A percentile compares a stretch with the other conserved stretches of the same genome.
Conservation (phyloP, 2,113 vertebrate species). For the Melanocharis versteri region DNA sequence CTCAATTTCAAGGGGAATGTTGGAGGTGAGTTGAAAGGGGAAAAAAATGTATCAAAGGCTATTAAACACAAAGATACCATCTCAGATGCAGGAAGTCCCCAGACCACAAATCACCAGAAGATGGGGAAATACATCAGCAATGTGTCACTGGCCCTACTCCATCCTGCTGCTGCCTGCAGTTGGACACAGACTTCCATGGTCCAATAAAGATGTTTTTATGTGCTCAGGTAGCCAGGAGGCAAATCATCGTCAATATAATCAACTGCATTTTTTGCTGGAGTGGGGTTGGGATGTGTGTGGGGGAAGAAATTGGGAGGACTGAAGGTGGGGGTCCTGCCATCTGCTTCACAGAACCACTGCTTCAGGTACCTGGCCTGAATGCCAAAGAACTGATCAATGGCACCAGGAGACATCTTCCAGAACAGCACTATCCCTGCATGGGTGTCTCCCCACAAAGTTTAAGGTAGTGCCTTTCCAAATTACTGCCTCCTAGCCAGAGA, state of each 20-base stretch:
- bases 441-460: neutral
- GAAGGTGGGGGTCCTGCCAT: neutral
- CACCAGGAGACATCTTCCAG: neutral
- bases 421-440: neutral
- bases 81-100: neutral
- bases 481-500: neutral
- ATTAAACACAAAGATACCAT: conserved; percentile 11
- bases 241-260: neutral
- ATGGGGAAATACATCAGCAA: neutral
- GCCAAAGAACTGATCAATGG: neutral
- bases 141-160: neutral
- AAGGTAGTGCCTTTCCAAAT: neutral
- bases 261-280: neutral
- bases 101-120: neutral
- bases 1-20: neutral
- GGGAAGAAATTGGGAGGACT: neutral
- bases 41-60: neutral
- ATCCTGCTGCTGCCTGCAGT: neutral
- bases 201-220: neutral
- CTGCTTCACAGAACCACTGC: neutral
- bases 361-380: neutral
- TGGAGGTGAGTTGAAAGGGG: neutral
- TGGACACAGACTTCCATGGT: neutral
- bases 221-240: neutral
- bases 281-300: accelerated